Evolutionary conservation across 2,113 vertebrate genomes (phyloP).

Genomic region (Vanacampus margaritifer): DNA sequence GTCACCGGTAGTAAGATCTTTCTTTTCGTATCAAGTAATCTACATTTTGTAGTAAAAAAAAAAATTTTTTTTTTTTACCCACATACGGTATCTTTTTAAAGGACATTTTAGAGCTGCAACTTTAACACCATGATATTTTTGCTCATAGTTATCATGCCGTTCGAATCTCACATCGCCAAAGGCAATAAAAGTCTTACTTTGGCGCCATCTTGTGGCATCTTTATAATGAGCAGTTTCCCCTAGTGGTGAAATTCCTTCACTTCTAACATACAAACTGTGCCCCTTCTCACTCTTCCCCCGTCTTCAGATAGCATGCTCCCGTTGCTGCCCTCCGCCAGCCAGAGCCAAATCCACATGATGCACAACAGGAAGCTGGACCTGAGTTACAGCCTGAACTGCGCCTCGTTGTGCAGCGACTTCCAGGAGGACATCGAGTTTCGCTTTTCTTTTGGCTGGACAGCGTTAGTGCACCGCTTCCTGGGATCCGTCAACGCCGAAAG

Average conservation of each 20-base stretch:
- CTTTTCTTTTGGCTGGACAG: conserved; percentile 89
- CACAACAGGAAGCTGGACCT: conserved; percentile 92
- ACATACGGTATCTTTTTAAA: too few species aligned
- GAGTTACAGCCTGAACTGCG: conserved; percentile 93
- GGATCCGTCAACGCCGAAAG: conserved; percentile 82
- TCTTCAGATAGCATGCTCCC: conserved; percentile 86
- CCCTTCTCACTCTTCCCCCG: neutral
- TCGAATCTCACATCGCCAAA: too few species aligned
- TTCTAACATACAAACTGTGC: neutral
- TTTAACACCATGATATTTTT: too few species aligned
- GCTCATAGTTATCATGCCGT: too few species aligned
- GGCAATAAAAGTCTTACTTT: too few species aligned
- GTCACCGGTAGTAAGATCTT: too few species aligned
- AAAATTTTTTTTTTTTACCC: too few species aligned
- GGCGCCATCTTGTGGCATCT: too few species aligned
- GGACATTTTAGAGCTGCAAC: too few species aligned
- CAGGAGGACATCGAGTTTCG: conserved; percentile 93
- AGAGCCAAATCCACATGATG: conserved; percentile 83
- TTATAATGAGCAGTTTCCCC: too few species aligned
- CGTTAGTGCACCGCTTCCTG: conserved; percentile 87
- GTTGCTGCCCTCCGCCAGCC: conserved; percentile 80
- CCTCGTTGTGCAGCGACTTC: conserved; percentile 89
- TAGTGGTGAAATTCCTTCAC: neutral
- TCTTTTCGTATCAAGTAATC: too few species aligned
- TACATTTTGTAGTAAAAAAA: too few species aligned